phyloP scores from a whole-genome alignment of 2,113 vertebrate genomes.

The Hymenochirus boettgeri region DNA sequence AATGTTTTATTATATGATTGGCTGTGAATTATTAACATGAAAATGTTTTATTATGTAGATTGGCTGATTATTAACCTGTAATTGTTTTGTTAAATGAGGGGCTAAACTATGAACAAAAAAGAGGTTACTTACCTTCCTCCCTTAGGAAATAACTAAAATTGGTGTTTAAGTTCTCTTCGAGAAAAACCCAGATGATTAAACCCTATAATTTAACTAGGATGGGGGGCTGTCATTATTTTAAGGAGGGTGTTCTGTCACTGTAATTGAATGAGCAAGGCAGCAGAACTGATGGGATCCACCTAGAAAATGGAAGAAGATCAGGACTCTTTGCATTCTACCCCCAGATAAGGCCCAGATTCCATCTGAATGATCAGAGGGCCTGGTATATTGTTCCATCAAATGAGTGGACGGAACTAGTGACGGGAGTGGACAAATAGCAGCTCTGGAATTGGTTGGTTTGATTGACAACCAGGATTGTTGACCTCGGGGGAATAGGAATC shows the following conservation, averaged over 20 bases:
- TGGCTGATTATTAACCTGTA: too few species aligned
- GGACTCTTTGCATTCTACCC: constrained; percentile 67
- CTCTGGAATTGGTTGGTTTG: constrained; percentile 79
- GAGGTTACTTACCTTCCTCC: too few species aligned
- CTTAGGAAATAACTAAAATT: too few species aligned
- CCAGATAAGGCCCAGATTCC: constrained; percentile 76
- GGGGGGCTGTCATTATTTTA: background rate
- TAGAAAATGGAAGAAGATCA: too few species aligned
- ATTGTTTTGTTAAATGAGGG: too few species aligned
- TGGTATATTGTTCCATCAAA: constrained; percentile 72
- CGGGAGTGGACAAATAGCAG: constrained; percentile 73
- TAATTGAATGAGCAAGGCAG: constrained; percentile 38
- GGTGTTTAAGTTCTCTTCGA: too few species aligned
- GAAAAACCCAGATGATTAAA: too few species aligned
- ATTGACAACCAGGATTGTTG: constrained; percentile 77
- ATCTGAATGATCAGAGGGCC: constrained; percentile 76
- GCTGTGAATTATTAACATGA: too few species aligned
- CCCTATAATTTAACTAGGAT: too few species aligned
- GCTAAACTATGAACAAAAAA: too few species aligned
- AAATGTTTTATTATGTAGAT: too few species aligned
- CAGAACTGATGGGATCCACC: constrained; percentile 48
- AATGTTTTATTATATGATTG: too few species aligned
- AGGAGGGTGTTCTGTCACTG: constrained; percentile 11
- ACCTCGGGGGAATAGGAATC: constrained; percentile 73
- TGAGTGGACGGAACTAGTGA: constrained; percentile 74